Evolutionary conservation across 2,888 invertebrate species (phyloP), one percentile per base, ranked within the genome.

Genomic region (Sarcophaga variegata): DNA sequence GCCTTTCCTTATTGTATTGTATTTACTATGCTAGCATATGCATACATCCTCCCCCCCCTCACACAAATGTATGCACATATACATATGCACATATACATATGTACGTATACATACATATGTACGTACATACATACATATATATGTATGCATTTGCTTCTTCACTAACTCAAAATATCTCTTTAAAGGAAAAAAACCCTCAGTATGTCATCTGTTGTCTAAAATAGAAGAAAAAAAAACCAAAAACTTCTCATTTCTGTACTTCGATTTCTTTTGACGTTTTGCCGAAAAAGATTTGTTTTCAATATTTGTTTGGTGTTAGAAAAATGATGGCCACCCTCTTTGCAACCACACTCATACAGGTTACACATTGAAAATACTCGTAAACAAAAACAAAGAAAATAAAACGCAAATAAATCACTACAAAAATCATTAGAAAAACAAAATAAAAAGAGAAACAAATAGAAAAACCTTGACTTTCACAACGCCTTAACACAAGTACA

Each of bases 391-490:
- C 70, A 45, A 45, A 70, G 3, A 22, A 60, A 37, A 37, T 37
- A 37, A 37, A 37, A 37, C 37, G 6, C 37, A 37, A 83, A 17
- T 67, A 87, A 82, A 82, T 82, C 82, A 59, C 72, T 47, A 78
- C 47, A 17, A 72, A 77, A 64, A 47, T 64, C 75, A 72, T 71
- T 76, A 22, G 60, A 27, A 54, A 54, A 14, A 14, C 4, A 12
- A 54, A 54, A 71, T 45, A 25, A 70, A 63, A 66, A 37, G 74
- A 12, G 37, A 37, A 27, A 60, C 10, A 74, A 78, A 69, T 60
- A 72, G 20, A 37, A 66, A 76, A 86, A 88, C 89, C 89, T 89
- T 89, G 89, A 89, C 89, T 89, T 89, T 89, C 88, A 85, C 81
- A 70, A 54, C 64, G n/a, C 49, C 72, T 75, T 45, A 54, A 54